phyloP scores from a whole-genome alignment of 1,140 invertebrate genomes.

The Brachionus koreanus region DNA sequence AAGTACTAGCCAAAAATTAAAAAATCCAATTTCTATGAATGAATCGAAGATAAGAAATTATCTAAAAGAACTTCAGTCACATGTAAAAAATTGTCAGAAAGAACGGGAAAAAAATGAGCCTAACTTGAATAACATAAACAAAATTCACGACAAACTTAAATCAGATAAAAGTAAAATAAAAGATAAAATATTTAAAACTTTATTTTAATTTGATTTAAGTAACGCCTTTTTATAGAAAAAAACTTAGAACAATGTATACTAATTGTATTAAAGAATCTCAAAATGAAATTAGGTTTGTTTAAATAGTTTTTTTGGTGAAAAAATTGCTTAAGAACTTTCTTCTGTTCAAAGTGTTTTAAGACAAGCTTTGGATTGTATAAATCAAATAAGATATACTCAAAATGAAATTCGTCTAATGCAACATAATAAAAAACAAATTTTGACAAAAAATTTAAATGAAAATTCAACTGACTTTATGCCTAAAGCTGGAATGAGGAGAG shows the following conservation, averaged over 20 bases:
- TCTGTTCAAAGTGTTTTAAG: slow-evolving; percentile 19
- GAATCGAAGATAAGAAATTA: not conserved
- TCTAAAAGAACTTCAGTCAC: slow-evolving; percentile 5
- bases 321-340: too few species aligned
- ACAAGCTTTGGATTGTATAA: slow-evolving; percentile 34
- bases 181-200: not conserved
- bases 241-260: not conserved
- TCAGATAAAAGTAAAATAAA: not conserved
- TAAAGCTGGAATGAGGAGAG: slow-evolving; percentile 63
- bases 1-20: not conserved
- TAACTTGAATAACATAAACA: not conserved
- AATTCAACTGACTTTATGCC: not conserved
- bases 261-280: slow-evolving; percentile 31
- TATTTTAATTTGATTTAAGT: not conserved
- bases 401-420: slow-evolving; percentile 34
- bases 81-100: slow-evolving; percentile 26
- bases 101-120: slow-evolving; percentile 21
- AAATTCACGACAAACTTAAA: slow-evolving; percentile 7
- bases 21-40: slow-evolving; percentile 16
- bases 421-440: slow-evolving; percentile 17
- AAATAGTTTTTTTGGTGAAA: not conserved
- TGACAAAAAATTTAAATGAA: not conserved
- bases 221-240: slow-evolving; percentile 17
- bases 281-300: slow-evolving; percentile 31
- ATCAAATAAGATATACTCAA: slow-evolving; percentile 24